These are phyloP conservation scores for Sisyra terminalis DNA, from an alignment of 2,888 invertebrate species.

Conservation along the genomic window DNA sequence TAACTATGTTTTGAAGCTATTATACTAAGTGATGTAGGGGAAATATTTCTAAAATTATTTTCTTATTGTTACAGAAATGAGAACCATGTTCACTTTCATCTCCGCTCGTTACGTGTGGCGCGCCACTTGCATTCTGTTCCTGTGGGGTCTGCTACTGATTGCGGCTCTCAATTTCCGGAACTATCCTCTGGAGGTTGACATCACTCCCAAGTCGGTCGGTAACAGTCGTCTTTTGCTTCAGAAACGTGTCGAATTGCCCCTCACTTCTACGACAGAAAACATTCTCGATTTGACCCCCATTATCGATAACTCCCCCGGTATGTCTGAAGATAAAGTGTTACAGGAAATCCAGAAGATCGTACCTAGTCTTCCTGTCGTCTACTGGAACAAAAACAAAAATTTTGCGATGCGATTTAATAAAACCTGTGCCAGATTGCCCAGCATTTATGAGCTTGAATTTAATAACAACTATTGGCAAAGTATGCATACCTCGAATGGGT, in stretches of 20 bases:
- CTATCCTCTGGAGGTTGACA: slow-evolving; percentile 23
- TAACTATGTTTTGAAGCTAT: too few species aligned
- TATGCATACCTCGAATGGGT: slow-evolving; percentile 64
- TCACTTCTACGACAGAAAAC: slow-evolving; percentile 26
- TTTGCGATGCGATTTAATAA: slow-evolving; percentile 51
- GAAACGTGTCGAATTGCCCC: slow-evolving; percentile 23
- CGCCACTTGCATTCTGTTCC: slow-evolving; percentile 2
- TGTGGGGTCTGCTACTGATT: slow-evolving; percentile 7
- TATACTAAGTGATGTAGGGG: too few species aligned
- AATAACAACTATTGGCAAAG: slow-evolving; percentile 92
- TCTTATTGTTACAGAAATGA: neutral
- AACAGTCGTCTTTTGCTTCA: slow-evolving; percentile 34
- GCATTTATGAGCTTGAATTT: slow-evolving; percentile 79
- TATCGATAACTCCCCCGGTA: slow-evolving; percentile 39
- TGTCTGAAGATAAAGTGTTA: slow-evolving; percentile 56
- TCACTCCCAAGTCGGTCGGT: slow-evolving; percentile 17
- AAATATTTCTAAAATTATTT: too few species aligned
- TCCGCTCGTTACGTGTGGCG: slow-evolving; percentile 3
- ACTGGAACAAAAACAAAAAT: slow-evolving; percentile 71
- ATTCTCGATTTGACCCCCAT: slow-evolving; percentile 35
- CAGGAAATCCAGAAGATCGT: slow-evolving; percentile 62
- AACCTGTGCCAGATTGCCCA: slow-evolving; percentile 72
- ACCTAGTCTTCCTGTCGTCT: slow-evolving; percentile 70
- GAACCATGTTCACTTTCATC: slow-evolving; percentile 1
- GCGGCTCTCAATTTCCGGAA: slow-evolving; percentile 25